These are phyloP conservation scores for Coelopa pilipes DNA, from an alignment of 2,888 invertebrate species.

Conservation along the genomic window DNA sequence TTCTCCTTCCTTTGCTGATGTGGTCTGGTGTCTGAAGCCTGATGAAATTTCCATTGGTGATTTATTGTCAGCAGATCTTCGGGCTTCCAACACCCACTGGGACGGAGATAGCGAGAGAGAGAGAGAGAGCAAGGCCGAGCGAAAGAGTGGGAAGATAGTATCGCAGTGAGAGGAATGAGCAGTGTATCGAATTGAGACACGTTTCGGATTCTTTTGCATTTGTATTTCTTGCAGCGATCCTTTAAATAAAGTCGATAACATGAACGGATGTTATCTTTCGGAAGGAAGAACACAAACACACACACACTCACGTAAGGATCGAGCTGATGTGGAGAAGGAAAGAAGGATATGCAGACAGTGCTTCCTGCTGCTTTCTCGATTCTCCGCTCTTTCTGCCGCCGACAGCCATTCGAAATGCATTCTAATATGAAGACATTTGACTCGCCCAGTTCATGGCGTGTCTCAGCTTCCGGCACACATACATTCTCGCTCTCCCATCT, in stretches of 20 bases:
- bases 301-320: no score
- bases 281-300: no score
- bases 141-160: no score
- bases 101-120: not conserved
- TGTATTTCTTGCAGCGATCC: conserved; percentile 6
- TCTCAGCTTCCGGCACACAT: not conserved
- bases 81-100: not conserved
- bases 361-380: not conserved
- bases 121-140: not conserved
- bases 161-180: no score
- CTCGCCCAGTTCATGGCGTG: conserved; percentile 8
- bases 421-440: conserved; percentile 32
- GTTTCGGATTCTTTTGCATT: conserved; percentile 22
- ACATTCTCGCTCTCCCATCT: not conserved
- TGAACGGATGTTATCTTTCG: conserved; percentile 31
- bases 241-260: conserved; percentile 32
- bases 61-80: conserved; percentile 31
- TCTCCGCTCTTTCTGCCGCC: not conserved
- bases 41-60: conserved; percentile 10
- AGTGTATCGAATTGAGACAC: conserved; percentile 35
- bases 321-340: no score
- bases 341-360: conserved; percentile 21
- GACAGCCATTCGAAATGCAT: conserved; percentile 24
- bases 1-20: no score
- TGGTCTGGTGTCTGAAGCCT: conserved; percentile 6